These are phyloP conservation scores for Philonicus albiceps DNA, from an alignment of 2,888 invertebrate species.

Conservation along the genomic window DNA sequence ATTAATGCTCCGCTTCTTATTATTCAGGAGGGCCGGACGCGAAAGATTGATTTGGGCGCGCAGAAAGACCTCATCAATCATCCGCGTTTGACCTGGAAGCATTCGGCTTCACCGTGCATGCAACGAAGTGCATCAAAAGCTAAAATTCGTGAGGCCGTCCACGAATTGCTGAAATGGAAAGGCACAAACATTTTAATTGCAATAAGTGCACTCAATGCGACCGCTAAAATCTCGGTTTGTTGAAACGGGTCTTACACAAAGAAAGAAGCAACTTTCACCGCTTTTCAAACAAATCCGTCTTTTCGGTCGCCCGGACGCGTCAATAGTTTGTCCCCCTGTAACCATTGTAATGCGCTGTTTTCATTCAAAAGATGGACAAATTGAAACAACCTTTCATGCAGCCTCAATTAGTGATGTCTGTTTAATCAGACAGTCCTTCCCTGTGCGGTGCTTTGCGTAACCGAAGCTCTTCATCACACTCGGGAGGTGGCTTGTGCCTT, in stretches of 20 bases:
- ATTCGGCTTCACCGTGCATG: neutral
- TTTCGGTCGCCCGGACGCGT: neutral
- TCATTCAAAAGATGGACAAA: neutral
- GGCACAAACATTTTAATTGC: constrained; percentile 16
- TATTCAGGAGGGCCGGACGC: neutral
- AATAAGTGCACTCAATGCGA: neutral
- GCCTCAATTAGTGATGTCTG: constrained; percentile 10
- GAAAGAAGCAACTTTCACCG: constrained; percentile 21
- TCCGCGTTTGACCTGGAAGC: constrained; percentile 3
- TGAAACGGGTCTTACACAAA: neutral
- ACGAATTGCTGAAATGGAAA: constrained; percentile 20
- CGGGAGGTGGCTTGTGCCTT: neutral
- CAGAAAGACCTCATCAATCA: constrained; percentile 24
- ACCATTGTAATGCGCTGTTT: neutral
- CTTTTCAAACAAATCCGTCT: constrained; percentile 21
- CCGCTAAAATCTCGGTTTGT: neutral
- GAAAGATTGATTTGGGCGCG: constrained; percentile 2
- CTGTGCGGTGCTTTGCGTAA: neutral
- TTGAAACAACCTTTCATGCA: constrained; percentile 19
- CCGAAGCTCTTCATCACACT: neutral
- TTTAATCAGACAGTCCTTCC: neutral
- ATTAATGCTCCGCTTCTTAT: neutral
- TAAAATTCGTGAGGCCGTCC: neutral
- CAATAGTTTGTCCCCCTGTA: neutral
- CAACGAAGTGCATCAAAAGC: neutral